Evolutionary conservation across 2,797 vertebrate species (phyloP), one percentile per base, ranked within the genome.

Genomic region (Phrynocephalus vlangalii): DNA sequence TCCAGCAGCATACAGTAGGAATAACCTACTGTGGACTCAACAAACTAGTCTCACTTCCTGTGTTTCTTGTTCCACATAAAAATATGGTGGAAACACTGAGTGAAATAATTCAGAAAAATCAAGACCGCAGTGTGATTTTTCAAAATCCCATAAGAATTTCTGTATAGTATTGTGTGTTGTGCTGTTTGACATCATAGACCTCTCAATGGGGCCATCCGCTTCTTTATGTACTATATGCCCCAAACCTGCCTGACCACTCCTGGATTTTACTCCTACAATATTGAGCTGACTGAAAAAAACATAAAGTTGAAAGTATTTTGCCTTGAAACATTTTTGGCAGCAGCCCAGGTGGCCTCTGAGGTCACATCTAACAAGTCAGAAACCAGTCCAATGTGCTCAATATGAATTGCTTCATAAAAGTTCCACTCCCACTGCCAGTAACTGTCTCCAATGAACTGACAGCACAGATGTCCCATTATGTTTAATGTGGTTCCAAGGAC

Each of bases 191-290:
- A 56, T 56, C 52, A 56, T 13, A 56, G 10, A 56, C 52, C 9
- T 9, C 52, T 56, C 52, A 10, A 56, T 56, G 52, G 9, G 52
- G 13, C 52, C 9, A 56, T 13, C 6, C 9, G 30, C 30, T n/a
- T 5, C 10, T 33, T 33, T 30, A 72, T 15, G 30, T 72, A 24
- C n/a, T 71, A 10, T 30, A 15, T 72, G 30, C 11, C 10, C 71
- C n/a, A 16, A 56, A 11, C 10, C 56, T 83, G 44, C 48, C 8
- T 87, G 84, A 75, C 11, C n/a, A 82, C 33, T 67, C 6, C 33
- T 90, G 68, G 2, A 44, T 91, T 90, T 86, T 79, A 15, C 79
- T 88, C 1, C 82, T 68, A 82, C 70, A 60, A 73, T 77, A 83
- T 20, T 33, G 30, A 84, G 90, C 85, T 81, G 13, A 0, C 0